Percentiles rank a stretch among this genome's conserved stretches.
Conservation (phyloP, 2,797 vertebrate species). For the Hyperoplus lanceolatus region DNA sequence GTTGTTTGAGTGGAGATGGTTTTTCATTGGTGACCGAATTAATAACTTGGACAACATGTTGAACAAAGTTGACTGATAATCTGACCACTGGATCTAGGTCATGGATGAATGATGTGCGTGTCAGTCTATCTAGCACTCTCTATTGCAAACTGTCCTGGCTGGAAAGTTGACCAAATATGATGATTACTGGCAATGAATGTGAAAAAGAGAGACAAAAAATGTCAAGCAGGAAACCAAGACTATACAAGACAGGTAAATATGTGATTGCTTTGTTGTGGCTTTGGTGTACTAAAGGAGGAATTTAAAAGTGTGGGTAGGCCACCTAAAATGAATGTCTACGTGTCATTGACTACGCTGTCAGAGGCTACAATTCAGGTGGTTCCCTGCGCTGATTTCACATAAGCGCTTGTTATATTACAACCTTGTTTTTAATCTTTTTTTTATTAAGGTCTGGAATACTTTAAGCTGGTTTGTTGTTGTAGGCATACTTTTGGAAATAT, state of each 20-base stretch:
- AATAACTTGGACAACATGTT: background rate
- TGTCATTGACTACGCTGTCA: constrained; percentile 59
- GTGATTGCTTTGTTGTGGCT: constrained; percentile 75
- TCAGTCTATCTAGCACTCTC: too few relatives aligned
- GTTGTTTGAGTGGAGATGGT: background rate
- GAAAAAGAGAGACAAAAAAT: constrained; percentile 2
- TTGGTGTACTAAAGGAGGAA: constrained; percentile 59
- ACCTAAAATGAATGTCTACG: constrained; percentile 58
- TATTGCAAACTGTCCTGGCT: background rate
- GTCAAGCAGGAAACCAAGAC: constrained; percentile 37
- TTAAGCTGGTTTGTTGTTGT: background rate
- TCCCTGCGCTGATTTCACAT: constrained; percentile 78
- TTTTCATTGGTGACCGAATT: background rate
- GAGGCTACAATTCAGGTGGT: constrained; percentile 70
- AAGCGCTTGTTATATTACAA: constrained; percentile 77
- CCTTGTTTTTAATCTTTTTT: constrained; percentile 3
- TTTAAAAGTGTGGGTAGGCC: constrained; percentile 66
- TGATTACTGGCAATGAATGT: constrained; percentile 22
- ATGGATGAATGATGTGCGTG: background rate
- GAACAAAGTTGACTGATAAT: background rate
- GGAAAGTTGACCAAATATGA: constrained; percentile 8
- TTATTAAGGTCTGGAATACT: background rate
- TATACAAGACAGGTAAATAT: constrained; percentile 54
- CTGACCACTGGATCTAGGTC: background rate
- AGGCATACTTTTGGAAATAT: background rate